phyloP scores from a whole-genome alignment of 1,140 invertebrate genomes.

The Drosophila subobscura region DNA sequence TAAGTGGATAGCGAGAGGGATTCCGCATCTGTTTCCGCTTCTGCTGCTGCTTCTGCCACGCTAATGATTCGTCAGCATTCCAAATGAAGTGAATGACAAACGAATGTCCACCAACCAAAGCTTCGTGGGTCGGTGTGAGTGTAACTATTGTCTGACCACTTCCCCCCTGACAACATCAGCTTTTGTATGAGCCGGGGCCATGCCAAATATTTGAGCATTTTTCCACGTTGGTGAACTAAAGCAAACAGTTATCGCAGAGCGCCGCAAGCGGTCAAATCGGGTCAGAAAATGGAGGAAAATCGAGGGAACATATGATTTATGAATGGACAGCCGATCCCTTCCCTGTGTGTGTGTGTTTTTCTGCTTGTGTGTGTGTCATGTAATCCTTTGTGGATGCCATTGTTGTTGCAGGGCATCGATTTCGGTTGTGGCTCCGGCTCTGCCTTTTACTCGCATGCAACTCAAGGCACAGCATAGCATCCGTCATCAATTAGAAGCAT shows the following conservation, averaged over 20 bases:
- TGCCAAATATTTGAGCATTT: slow-evolving; percentile 70
- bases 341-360: background rate
- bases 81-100: slow-evolving; percentile 55
- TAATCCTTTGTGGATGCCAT: background rate
- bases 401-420: slow-evolving; percentile 50
- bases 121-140: too few relatives aligned
- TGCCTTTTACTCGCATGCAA: slow-evolving; percentile 3
- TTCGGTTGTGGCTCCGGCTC: slow-evolving; percentile 45
- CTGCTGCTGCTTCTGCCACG: slow-evolving; percentile 4
- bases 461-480: slow-evolving; percentile 20
- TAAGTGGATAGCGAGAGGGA: slow-evolving; percentile 33
- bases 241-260: slow-evolving; percentile 25
- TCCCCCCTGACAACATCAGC: slow-evolving; percentile 54
- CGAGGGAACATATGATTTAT: slow-evolving; percentile 65
- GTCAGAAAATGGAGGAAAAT: slow-evolving; percentile 29
- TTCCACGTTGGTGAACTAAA: slow-evolving; percentile 49
- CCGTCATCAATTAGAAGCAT: slow-evolving; percentile 49
- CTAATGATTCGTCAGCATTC: slow-evolving; percentile 68
- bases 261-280: slow-evolving; percentile 1
- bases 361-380: slow-evolving; percentile 3
- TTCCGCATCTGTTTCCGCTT: background rate
- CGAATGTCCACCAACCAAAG: slow-evolving; percentile 1
- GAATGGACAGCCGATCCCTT: slow-evolving; percentile 37
- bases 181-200: slow-evolving; percentile 42
- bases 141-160: slow-evolving; percentile 8